phyloP scores from a whole-genome alignment of 2,113 vertebrate genomes.

The Cervus canadensis region DNA sequence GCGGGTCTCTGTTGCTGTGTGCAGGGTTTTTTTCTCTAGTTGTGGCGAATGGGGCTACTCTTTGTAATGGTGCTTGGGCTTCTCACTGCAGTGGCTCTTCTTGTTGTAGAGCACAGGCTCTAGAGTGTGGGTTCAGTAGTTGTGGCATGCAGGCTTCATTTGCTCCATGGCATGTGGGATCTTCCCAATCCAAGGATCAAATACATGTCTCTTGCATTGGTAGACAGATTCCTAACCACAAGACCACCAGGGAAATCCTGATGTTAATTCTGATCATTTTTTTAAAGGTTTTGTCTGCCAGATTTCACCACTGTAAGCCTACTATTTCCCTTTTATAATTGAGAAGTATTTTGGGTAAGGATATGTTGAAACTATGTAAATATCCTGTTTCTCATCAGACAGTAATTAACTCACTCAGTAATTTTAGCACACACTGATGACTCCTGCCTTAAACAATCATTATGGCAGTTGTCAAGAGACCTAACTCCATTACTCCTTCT shows the following conservation, averaged over 20 bases:
- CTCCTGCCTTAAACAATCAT: not conserved
- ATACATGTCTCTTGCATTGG: not conserved
- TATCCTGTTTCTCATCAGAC: not conserved
- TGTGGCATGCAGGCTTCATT: not conserved
- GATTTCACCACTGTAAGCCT: not conserved
- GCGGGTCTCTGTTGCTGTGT: not conserved
- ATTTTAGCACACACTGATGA: not conserved
- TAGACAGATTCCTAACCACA: not conserved
- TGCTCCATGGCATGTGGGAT: not conserved
- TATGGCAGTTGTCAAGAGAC: not conserved
- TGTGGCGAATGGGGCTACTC: not conserved
- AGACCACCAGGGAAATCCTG: not conserved
- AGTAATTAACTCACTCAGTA: not conserved
- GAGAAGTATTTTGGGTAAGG: not conserved
- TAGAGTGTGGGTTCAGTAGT: not conserved
- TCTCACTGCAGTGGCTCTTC: not conserved
- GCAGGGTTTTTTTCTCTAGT: not conserved
- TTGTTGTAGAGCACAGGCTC: not conserved
- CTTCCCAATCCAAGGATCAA: not conserved
- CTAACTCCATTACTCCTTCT: not conserved
- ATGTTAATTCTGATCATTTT: not conserved
- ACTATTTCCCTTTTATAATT: not conserved
- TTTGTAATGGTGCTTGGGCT: not conserved
- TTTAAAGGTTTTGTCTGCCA: not conserved
- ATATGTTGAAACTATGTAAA: not conserved